Percentiles rank a stretch among this genome's conserved stretches.
phyloP scores from a whole-genome alignment of 2,797 vertebrate genomes.

The Amblyopsis hoosieri region DNA sequence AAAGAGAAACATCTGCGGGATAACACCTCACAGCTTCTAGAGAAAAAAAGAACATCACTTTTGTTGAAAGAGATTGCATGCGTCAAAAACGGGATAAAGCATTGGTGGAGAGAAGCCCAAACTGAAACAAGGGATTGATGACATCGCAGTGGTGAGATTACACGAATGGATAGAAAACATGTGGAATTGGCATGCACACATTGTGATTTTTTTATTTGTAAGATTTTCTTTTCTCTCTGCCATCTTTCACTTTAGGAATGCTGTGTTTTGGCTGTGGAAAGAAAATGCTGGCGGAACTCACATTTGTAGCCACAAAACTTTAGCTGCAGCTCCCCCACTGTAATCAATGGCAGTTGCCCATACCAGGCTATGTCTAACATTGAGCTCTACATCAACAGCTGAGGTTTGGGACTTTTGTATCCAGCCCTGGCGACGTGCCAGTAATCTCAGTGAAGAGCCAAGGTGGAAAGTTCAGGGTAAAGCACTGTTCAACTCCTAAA shows the following conservation, averaged over 20 bases:
- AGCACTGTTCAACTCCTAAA: slow-evolving; percentile 36
- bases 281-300: slow-evolving; percentile 19
- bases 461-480: slow-evolving; percentile 35
- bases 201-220: slow-evolving; percentile 41
- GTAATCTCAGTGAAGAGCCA: slow-evolving; percentile 22
- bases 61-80: slow-evolving; percentile 59
- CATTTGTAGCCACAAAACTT: slow-evolving; percentile 30
- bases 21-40: slow-evolving; percentile 61
- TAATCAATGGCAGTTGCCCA: slow-evolving; percentile 32
- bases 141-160: slow-evolving; percentile 61
- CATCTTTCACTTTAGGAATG: slow-evolving; percentile 20
- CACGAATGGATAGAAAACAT: slow-evolving; percentile 72
- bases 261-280: slow-evolving; percentile 20
- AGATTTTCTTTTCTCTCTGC: slow-evolving; percentile 31
- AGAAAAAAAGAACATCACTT: slow-evolving; percentile 38
- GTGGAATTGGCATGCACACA: slow-evolving; percentile 51
- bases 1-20: slow-evolving; percentile 62
- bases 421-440: slow-evolving; percentile 20
- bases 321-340: slow-evolving; percentile 7
- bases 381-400: slow-evolving; percentile 31
- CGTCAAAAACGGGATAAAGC: slow-evolving; percentile 63
- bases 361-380: slow-evolving; percentile 31
- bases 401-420: slow-evolving; percentile 46
- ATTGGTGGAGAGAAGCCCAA: slow-evolving; percentile 40
- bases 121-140: slow-evolving; percentile 64